These are phyloP conservation scores for Lissonota sp. DNA, from an alignment of 2,888 invertebrate genomes.

Conservation along the genomic window DNA sequence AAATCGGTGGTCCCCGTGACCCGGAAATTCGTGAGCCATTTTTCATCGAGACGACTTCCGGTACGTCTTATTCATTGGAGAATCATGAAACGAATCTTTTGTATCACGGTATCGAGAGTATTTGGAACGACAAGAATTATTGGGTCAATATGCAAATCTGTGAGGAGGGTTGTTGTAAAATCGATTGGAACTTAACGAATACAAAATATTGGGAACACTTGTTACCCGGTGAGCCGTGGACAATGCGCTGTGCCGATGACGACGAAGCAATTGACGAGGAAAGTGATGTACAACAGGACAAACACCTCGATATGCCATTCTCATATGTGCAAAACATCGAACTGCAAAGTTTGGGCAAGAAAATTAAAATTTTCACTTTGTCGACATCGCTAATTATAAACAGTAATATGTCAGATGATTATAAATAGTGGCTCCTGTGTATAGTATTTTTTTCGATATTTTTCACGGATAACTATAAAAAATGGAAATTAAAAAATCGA, in stretches of 20 bases:
- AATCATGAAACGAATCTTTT: conserved; percentile 86
- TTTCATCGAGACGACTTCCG: conserved; percentile 95
- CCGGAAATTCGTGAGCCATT: conserved; percentile 87
- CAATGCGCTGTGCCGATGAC: conserved; percentile 82
- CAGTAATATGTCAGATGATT: no score
- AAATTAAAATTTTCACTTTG: neutral
- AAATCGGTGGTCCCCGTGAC: conserved; percentile 82
- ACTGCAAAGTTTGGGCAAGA: conserved; percentile 86
- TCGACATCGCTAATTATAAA: no score
- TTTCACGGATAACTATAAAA: no score
- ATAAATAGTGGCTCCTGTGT: no score
- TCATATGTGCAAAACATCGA: conserved; percentile 90
- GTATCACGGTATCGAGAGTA: conserved; percentile 92
- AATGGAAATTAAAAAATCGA: no score
- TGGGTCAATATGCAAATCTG: conserved; percentile 89
- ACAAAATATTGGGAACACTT: conserved; percentile 89
- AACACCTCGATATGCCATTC: conserved; percentile 90
- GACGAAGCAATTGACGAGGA: conserved; percentile 86
- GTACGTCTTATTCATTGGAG: conserved; percentile 82
- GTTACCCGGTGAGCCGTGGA: conserved; percentile 88
- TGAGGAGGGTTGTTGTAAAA: conserved; percentile 83
- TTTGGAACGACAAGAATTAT: conserved; percentile 95
- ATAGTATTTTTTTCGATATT: no score
- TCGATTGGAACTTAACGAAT: conserved; percentile 88
- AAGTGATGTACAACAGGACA: conserved; percentile 82